phyloP scores from a whole-genome alignment of 2,797 vertebrate genomes.

The Tadarida brasiliensis region DNA sequence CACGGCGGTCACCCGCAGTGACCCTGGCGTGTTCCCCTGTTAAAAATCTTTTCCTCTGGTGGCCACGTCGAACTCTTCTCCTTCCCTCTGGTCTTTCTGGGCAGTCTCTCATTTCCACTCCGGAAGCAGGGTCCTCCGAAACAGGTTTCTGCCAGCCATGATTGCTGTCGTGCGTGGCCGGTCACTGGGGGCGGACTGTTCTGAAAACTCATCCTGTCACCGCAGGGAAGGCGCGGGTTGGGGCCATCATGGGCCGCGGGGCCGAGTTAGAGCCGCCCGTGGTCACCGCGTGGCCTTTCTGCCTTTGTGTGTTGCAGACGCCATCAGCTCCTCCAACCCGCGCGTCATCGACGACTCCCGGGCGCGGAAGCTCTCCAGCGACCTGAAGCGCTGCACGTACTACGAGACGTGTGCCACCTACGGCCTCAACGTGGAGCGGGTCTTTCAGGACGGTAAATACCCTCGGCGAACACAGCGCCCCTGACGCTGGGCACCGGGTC shows the following conservation, averaged over 20 bases:
- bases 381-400: conserved; percentile 98
- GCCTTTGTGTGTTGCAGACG: conserved; percentile 88
- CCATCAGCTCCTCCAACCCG: conserved; percentile 96
- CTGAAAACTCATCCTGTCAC: fast-evolving
- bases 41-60: not conserved
- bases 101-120: fast-evolving
- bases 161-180: fast-evolving
- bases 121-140: not conserved
- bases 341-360: conserved; percentile 95
- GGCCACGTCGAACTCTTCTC: fast-evolving
- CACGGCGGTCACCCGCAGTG: fast-evolving
- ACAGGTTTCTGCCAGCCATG: fast-evolving
- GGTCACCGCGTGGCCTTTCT: fast-evolving
- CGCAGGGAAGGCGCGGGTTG: fast-evolving
- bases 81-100: fast-evolving
- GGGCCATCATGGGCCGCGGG: fast-evolving
- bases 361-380: conserved; percentile 95
- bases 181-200: fast-evolving
- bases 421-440: conserved; percentile 97
- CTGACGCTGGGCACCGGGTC: fast-evolving
- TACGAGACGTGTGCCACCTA: conserved; percentile 99
- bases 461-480: fast-evolving
- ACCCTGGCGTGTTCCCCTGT: fast-evolving
- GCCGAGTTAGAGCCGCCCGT: fast-evolving
- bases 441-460: conserved; percentile 96